Evolutionary conservation across 2,888 invertebrate species (phyloP), one percentile per base, ranked within the genome.

Genomic region (Panopea generosa): DNA sequence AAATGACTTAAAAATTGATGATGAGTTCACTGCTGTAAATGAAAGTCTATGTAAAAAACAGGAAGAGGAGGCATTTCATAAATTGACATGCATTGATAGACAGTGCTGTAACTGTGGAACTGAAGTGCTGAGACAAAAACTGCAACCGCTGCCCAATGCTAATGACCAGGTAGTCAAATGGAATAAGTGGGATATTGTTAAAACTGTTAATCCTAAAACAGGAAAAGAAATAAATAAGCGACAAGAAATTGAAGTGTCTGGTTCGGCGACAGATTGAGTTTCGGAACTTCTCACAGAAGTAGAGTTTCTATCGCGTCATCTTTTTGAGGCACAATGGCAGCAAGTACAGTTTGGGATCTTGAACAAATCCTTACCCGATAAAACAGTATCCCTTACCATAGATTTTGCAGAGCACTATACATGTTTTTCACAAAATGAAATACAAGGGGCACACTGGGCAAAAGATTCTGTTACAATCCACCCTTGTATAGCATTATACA

Each of bases 361-460:
- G 18, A 52, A n/a, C 14, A 68, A 62, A 50, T 38, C n/a, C n/a
- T 20, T 75, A 14, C 62, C 62, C 20, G 29, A 2, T 1, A 63
- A 68, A 9, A 26, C 67, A 20, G 55, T 74, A 11, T 61, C 65
- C n/a, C 0, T 76, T 18, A 66, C 69, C 29, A 45, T 57, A 26
- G 73, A 79, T 29, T 79, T 72, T 62, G 75, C 75, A 16, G 75
- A 79, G 27, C 75, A 79, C 38, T 79, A 65, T 27, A 49, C 63
- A 14, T 78, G 74, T 50, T 63, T 60, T 27, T 57, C 20, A 22
- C 75, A 79, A 65, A 65, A 76, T 61, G 75, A 79, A 40, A 61
- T 79, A 16, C 79, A 79, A 26, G 62, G 55, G 7, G 79, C 79
- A 16, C 79, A 79, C 59, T 79, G 79, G 72, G 33, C 72, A 9